phyloP scores from a whole-genome alignment of 2,797 vertebrate genomes.

The Scolopax rusticola region DNA sequence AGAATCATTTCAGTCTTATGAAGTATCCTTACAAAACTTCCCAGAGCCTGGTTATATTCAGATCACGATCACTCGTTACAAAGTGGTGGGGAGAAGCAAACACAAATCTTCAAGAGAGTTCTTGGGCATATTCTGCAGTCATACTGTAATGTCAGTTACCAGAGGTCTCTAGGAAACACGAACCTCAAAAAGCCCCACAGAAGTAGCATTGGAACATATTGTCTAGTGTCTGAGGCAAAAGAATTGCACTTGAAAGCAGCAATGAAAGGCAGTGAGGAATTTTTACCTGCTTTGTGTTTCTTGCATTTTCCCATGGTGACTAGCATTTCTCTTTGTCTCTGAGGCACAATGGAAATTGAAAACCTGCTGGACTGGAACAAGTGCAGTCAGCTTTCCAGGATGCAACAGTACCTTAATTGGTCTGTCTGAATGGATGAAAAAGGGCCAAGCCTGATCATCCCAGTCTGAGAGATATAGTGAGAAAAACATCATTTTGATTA shows the following conservation, averaged over 20 bases:
- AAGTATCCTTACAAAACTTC: neutral
- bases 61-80: neutral
- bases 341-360: neutral
- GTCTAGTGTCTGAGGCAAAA: neutral
- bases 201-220: neutral
- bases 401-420: neutral
- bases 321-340: neutral
- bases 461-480: neutral
- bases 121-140: neutral
- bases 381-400: neutral
- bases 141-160: neutral
- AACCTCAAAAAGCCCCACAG: neutral
- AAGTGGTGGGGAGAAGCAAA: neutral
- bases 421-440: neutral
- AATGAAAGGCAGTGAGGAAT: neutral
- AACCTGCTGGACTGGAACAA: neutral
- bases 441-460: neutral
- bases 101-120: neutral
- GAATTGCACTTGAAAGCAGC: neutral
- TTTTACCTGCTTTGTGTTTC: neutral
- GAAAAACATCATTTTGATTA: neutral
- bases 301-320: neutral
- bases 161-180: neutral
- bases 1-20: neutral
- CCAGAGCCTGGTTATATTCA: neutral